phyloP scores from a whole-genome alignment of 64 coral and sea anemone species.

The Stichodactyla mertensii region DNA sequence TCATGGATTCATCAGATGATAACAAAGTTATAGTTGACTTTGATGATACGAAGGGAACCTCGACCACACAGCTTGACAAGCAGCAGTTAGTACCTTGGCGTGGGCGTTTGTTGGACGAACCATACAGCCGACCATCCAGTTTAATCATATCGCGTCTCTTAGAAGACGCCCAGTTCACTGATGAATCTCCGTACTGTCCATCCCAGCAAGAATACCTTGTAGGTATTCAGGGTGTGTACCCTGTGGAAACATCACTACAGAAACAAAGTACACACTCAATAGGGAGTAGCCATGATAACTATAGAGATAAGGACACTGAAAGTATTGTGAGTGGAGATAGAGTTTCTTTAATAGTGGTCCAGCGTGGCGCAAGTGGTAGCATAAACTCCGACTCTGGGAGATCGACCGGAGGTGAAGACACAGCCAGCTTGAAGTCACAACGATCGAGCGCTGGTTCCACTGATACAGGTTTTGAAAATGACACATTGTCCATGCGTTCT shows the following conservation, averaged over 20 bases:
- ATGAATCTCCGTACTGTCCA: not conserved
- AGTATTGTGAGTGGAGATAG: not conserved
- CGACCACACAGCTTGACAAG: not conserved
- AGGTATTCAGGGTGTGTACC: not conserved
- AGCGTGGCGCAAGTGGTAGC: not conserved
- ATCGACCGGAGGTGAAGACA: not conserved
- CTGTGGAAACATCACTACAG: not conserved
- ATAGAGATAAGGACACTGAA: not conserved
- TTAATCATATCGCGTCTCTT: constrained; percentile 19
- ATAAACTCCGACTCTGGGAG: constrained; percentile 8
- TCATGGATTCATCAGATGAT: not conserved
- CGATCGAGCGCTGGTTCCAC: not conserved
- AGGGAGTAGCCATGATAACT: too few relatives aligned
- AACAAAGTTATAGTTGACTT: not conserved
- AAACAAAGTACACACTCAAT: not conserved
- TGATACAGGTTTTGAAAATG: constrained; percentile 1
- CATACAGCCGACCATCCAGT: constrained; percentile 13
- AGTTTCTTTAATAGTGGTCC: not conserved
- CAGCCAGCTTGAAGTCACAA: not conserved
- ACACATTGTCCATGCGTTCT: not conserved
- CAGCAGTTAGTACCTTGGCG: not conserved
- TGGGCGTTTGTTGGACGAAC: not conserved
- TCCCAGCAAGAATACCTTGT: not conserved
- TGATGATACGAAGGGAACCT: not conserved
- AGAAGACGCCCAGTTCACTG: not conserved